Conservation (phyloP, 2,888 invertebrate genomes). For the Drosophila barbarae region DNA sequence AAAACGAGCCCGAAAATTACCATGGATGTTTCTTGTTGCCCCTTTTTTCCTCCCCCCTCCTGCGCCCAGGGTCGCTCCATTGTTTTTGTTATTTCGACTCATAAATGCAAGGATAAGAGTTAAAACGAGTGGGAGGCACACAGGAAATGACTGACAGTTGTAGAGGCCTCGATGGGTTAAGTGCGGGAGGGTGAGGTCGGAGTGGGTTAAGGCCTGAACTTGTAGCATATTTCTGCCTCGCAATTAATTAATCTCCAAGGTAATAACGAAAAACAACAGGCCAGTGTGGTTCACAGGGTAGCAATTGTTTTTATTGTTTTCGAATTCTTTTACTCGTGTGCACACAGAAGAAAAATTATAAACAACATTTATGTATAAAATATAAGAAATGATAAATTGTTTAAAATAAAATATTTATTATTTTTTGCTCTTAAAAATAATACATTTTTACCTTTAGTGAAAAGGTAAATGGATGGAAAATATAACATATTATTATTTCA, state of each 20-base stretch:
- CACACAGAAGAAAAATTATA: slow-evolving; percentile 1
- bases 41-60: slow-evolving; percentile 3
- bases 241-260: slow-evolving; percentile 77
- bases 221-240: slow-evolving; percentile 70
- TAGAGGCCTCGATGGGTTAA: not conserved
- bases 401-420: not conserved
- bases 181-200: not conserved
- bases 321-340: not conserved
- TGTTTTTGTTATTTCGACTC: slow-evolving; percentile 41
- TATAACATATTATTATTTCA: too few species aligned
- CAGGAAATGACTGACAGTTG: slow-evolving; percentile 69
- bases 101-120: slow-evolving; percentile 58
- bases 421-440: not conserved
- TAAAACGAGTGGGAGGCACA: slow-evolving; percentile 20
- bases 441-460: not conserved
- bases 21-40: slow-evolving; percentile 62
- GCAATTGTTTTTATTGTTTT: slow-evolving; percentile 68
- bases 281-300: slow-evolving; percentile 18
- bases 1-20: slow-evolving; percentile 67
- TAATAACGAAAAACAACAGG: slow-evolving; percentile 59
- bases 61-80: slow-evolving; percentile 6
- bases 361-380: not conserved
- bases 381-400: not conserved
- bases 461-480: not conserved
- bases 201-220: slow-evolving; percentile 42